Base-by-base conservation (phyloP, 2,113 vertebrate species). In the Bucco capensis region DNA sequence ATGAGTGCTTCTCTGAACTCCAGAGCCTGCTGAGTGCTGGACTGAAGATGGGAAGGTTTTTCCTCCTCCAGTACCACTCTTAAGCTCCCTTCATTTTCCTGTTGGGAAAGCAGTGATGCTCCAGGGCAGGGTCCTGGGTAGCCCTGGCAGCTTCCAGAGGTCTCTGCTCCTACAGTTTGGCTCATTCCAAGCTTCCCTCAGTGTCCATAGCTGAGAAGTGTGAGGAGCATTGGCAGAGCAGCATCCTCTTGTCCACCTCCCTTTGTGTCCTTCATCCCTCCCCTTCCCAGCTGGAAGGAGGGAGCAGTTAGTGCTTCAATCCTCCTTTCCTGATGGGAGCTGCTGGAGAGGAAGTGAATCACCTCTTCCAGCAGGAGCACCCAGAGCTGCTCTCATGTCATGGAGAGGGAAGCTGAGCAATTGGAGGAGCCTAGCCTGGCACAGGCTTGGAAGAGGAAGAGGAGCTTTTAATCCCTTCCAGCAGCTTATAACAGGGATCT, bases 401-500 rank as follows among this genome's bases (percentile, higher is more conserved):
- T n/a, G n/a, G n/a, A n/a, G n/a, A n/a, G n/a, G n/a, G 40, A 80
- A 92, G 58, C 58, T 74, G 84, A 93, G 81, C 58, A 76, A 56
- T 72, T 42, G 81, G 90, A 89, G 94, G 92, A 89, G 86, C 90
- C 71, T 79, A 70, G 50, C 58, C 64, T 93, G 81, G 82, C 90
- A 51, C 33, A 5, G 62, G 51, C 13, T 87, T 96, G 87, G 42
- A 54, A 66, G 81, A 87, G 74, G 88, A 69, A 49, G n/a, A 40
- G 86, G 71, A 84, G 62, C 25, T 86, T 84, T 95, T 93, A 94
- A 96, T 93, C 88, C 88, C 73, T 88, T 75, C 22, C 73, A 83
- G 70, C 93, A 96, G 92, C 94, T 96, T 94, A 50, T 72, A 94
- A 96, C 94, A 94, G n/a, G n/a, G n/a, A n/a, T n/a, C n/a, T n/a